Evolutionary conservation across 2,113 vertebrate genomes (phyloP), one percentile per base, ranked within the genome.

Genomic region (Apteryx mantelli): DNA sequence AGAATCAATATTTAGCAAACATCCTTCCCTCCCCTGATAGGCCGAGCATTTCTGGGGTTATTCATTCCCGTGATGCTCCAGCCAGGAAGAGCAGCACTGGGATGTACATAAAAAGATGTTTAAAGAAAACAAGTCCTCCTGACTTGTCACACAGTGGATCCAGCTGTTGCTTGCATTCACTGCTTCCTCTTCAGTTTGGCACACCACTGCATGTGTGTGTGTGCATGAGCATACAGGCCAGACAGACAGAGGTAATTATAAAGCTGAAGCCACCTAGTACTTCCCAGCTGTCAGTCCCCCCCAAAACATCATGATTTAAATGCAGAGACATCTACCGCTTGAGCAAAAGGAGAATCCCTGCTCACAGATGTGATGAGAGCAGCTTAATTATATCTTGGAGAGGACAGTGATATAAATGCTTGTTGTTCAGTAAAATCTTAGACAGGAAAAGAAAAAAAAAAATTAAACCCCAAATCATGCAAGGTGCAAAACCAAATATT

Each of bases 221-320:
- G 89, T 50, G 95, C 65, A 17, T 58, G 94, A 96, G 38, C 75
- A 80, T 44, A 34, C 68, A 94, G 70, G 60, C 70, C 78, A 94
- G 82, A 82, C 82, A 95, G 92, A 76, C 91, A 97, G 96, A 88
- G 78, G 82, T 88, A 97, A 96, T 96, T 95, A 91, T 66, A 88
- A 91, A 97, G 84, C 84, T 85, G 86, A 86, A 89, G 75, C 63
- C 79, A 96, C 84, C 95, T 94, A 95, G 63, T 81, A 92, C 38
- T 87, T 88, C 78, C 60, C 89, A 96, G 84, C 78, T 94, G 95
- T 82, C 93, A 93, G 50, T 77, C 46, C 80, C 20, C 44, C 44
- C 22, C 44, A 36, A 61, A 78, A 30, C 3, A 42, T 46, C 38
- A 5, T 52, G 0, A 71, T 82, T 94, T 92, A 86, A 88, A 96